Percentiles rank a stretch among this genome's conserved stretches.
phyloP scores from a whole-genome alignment of 1,140 invertebrate species.

The Drosophila erecta region DNA sequence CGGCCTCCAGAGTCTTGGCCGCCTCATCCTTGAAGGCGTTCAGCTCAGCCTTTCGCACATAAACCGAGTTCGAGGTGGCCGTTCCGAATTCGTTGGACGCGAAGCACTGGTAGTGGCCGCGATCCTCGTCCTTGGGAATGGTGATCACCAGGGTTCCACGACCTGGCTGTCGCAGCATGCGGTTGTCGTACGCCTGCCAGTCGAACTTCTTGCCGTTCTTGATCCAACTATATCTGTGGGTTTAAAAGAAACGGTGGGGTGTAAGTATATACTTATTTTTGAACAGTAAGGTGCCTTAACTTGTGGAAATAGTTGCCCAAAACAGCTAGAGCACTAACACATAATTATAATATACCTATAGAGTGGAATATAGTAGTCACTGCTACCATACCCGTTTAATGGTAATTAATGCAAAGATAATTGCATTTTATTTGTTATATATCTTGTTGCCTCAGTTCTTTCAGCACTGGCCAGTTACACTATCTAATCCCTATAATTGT shows the following conservation, averaged over 20 bases:
- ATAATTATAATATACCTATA: no score
- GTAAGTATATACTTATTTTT: not conserved
- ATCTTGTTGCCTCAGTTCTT: not conserved
- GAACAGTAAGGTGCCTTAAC: no score
- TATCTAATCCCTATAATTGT: not conserved
- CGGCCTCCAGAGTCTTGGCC: conserved; percentile 87
- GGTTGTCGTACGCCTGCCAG: conserved; percentile 95
- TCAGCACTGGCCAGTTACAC: not conserved
- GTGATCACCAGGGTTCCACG: conserved; percentile 96
- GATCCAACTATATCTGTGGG: conserved; percentile 94
- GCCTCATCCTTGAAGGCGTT: conserved; percentile 95
- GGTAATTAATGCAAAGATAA: no score
- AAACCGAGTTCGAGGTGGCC: conserved; percentile 97
- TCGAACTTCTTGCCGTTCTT: conserved; percentile 97
- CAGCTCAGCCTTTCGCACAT: conserved; percentile 96
- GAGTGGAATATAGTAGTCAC: not conserved
- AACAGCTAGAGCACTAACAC: no score
- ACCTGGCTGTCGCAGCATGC: conserved; percentile 96
- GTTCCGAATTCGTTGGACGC: conserved; percentile 97
- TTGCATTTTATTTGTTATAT: not conserved
- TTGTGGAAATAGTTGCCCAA: not conserved
- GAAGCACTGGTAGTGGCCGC: conserved; percentile 99
- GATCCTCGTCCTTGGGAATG: conserved; percentile 94
- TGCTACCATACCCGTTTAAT: not conserved
- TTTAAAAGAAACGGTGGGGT: not conserved